These are phyloP conservation scores for Mormyrus iriodes DNA, from an alignment of 2,113 vertebrate genomes.

Conservation along the genomic window DNA sequence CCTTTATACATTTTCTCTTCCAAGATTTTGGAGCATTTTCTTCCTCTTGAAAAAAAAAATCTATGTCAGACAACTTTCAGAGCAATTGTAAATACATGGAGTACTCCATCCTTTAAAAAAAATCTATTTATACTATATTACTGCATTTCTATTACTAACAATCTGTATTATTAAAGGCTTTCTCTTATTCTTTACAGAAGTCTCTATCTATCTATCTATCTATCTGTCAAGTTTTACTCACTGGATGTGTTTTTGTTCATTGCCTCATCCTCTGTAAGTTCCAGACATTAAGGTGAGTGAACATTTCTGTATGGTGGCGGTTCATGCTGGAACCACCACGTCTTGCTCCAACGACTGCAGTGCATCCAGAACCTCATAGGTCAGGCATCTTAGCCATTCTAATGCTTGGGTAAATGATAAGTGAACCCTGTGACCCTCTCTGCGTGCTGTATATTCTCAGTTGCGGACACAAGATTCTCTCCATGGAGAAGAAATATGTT, in stretches of 20 bases:
- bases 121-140: too few species aligned
- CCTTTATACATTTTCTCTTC: constrained; percentile 40
- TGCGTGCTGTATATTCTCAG: background rate
- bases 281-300: background rate
- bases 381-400: background rate
- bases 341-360: background rate
- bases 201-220: background rate
- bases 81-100: background rate
- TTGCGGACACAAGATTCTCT: background rate
- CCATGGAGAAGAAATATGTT: background rate
- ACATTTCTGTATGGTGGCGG: background rate
- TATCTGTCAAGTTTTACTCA: background rate
- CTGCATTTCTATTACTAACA: too few species aligned
- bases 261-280: background rate
- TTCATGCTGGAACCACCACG: background rate
- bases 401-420: background rate
- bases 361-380: background rate
- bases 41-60: constrained; percentile 37
- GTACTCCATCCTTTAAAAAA: background rate
- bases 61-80: constrained; percentile 42
- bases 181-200: too few species aligned
- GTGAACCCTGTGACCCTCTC: background rate
- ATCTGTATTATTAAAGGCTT: too few species aligned
- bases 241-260: background rate
- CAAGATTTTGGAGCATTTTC: background rate